Conservation (phyloP, 2,797 vertebrate genomes). For the Hyperoplus lanceolatus region DNA sequence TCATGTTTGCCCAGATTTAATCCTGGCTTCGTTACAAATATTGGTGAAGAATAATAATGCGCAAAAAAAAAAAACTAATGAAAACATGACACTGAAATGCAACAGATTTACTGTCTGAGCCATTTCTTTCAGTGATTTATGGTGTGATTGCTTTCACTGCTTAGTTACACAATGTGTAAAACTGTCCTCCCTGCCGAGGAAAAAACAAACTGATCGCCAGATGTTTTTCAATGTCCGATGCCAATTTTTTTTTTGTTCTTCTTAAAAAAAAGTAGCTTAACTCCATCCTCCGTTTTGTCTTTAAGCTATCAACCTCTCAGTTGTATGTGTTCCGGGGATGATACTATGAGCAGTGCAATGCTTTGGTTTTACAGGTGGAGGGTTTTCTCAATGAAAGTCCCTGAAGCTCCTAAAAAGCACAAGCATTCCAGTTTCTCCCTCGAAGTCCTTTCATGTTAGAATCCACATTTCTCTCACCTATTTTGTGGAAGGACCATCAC, state of each 20-base stretch:
- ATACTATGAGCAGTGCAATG: not conserved
- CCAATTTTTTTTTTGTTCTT: not conserved
- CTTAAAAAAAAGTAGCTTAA: not conserved
- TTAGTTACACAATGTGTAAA: not conserved
- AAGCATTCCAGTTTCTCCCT: not conserved
- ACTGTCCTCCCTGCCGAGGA: not conserved
- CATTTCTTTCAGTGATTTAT: not conserved
- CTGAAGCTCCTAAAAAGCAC: not conserved
- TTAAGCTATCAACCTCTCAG: not conserved
- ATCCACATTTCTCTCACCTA: not conserved
- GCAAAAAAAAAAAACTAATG: not conserved
- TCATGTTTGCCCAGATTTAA: not conserved
- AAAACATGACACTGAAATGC: not conserved
- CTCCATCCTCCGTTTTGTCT: not conserved
- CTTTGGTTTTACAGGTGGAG: not conserved
- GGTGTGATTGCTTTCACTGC: not conserved
- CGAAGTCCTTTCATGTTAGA: not conserved
- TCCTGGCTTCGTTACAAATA: not conserved
- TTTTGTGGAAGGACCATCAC: no score
- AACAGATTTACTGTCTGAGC: not conserved
- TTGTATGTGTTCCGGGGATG: not conserved
- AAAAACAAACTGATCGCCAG: not conserved
- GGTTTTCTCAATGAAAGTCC: not conserved
- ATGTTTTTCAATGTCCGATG: not conserved
- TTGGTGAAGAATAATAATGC: not conserved